Evolutionary conservation across 1,140 invertebrate species (phyloP).

Genomic region (Chymomyza costata): DNA sequence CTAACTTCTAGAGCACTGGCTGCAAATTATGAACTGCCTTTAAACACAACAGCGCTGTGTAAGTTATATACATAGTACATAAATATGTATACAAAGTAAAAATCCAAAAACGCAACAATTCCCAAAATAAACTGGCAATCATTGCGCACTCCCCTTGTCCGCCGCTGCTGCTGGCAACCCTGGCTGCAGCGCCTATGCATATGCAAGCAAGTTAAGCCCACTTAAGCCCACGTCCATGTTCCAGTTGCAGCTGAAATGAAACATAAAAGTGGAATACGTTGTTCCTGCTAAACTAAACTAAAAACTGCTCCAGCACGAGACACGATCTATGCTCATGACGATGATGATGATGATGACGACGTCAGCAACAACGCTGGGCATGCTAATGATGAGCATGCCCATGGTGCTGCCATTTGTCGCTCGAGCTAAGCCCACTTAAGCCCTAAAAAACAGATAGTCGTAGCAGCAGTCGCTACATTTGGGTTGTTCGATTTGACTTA

Average conservation of each 20-base stretch:
- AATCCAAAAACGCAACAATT: slow-evolving; percentile 11
- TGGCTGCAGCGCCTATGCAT: slow-evolving; percentile 13
- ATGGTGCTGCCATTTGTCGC: slow-evolving; percentile 50
- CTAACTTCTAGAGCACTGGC: too few species aligned
- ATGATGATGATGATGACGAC: too few species aligned
- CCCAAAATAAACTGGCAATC: slow-evolving; percentile 42
- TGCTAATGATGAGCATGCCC: too few species aligned
- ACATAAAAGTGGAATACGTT: slow-evolving; percentile 30
- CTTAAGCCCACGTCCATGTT: slow-evolving; percentile 60
- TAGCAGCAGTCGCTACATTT: slow-evolving; percentile 13
- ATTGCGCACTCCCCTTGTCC: too few species aligned
- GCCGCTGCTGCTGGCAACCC: too few species aligned
- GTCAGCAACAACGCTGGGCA: too few species aligned
- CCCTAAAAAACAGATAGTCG: slow-evolving; percentile 64
- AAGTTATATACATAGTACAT: too few species aligned
- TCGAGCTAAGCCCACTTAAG: slow-evolving; percentile 65
- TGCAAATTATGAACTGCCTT: slow-evolving; percentile 48
- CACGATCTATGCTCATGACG: slow-evolving; percentile 24
- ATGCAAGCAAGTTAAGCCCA: slow-evolving; percentile 56
- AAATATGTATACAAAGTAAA: slow-evolving; percentile 1
- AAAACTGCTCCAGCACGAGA: slow-evolving; percentile 60
- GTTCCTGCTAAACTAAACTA: slow-evolving; percentile 45
- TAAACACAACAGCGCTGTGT: too few species aligned
- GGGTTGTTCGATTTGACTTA: slow-evolving; percentile 69
- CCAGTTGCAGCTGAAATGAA: slow-evolving; percentile 21